These are phyloP conservation scores for Rhinophrynus dorsalis DNA, from an alignment of 2,797 vertebrate species.

Conservation along the genomic window DNA sequence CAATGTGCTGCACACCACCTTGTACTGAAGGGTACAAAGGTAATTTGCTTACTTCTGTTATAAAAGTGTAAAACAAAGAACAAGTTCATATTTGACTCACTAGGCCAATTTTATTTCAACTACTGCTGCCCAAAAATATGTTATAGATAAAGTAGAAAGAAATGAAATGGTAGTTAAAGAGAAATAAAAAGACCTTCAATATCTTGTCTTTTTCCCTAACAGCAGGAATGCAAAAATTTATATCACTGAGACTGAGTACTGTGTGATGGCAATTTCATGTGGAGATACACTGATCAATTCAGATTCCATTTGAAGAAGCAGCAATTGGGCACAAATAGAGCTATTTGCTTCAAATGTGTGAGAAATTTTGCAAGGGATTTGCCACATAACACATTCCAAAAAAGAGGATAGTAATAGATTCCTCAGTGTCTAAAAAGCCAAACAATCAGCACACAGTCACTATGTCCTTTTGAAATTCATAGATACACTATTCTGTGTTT, in stretches of 20 bases:
- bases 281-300: constrained; percentile 43
- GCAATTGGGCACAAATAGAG: constrained; percentile 49
- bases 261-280: constrained; percentile 11
- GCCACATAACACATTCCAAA: constrained; percentile 49
- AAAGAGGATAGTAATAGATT: constrained; percentile 54
- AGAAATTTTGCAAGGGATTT: constrained; percentile 50
- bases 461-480: constrained; percentile 50
- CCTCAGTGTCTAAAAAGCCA: constrained; percentile 23
- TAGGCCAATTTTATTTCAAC: constrained; percentile 1
- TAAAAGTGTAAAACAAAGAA: background rate
- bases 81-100: background rate
- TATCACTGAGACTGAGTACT: constrained; percentile 10
- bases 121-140: background rate
- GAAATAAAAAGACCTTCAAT: background rate
- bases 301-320: constrained; percentile 29
- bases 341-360: constrained; percentile 54
- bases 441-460: constrained; percentile 22
- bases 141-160: background rate
- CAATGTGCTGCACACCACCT: too few relatives aligned
- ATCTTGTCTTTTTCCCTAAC: constrained; percentile 5
- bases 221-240: constrained; percentile 26
- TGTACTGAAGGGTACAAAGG: too few relatives aligned
- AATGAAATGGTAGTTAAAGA: constrained; percentile 23
- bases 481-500: constrained; percentile 38
- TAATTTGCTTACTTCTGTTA: background rate